Base-by-base conservation (phyloP, 1,140 invertebrate species). In the Caenorhabditis remanei region DNA sequence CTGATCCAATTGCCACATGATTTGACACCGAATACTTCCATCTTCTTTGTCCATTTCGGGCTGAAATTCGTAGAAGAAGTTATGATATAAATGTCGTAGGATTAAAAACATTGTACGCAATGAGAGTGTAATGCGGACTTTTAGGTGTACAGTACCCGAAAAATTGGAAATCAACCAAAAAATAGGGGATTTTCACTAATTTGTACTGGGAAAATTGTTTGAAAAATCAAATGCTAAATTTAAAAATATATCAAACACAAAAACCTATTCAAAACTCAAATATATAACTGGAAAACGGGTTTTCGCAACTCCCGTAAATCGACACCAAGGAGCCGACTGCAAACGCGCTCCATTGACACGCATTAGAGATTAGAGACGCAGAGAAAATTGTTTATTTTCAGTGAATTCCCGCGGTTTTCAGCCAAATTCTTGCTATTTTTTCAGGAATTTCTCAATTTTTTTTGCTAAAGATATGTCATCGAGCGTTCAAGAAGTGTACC, bases 401-500 rank as follows among this genome's bases (percentile, higher is more conserved):
- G 2, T 58, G 0, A 19, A 7, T 65, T 65, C 11, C 6, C 19
- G 3, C 71, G 14, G n/a, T 79, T 79, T 79, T 79, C 71, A 79
- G 19, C 46, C 41, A 14, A 46, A n/a, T n/a, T n/a, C n/a, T n/a
- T n/a, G n/a, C n/a, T n/a, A n/a, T 71, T 71, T 71, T 32, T 40
- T 0, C 9, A 2, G 21, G 11, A 53, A 50, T 24, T 24, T 50
- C 0, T 50, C 40, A 21, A 48, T 19, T 50, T 79, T 79, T 50
- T 13, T 4, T 8, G 7, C 46, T 4, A 50, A 50, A 50, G 46
- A 53, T 24, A 79, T 79, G 71, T 24, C 71, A 32, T 24, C 71
- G n/a, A 79, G 14, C n/a, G 71, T 79, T 13, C 71, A 79, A 79
- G 71, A 79, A 41, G 71, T 79, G 5, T 79, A 79, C 46, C 71